phyloP scores from a whole-genome alignment of 2,888 invertebrate species.

The Ichneumoninae sp. region DNA sequence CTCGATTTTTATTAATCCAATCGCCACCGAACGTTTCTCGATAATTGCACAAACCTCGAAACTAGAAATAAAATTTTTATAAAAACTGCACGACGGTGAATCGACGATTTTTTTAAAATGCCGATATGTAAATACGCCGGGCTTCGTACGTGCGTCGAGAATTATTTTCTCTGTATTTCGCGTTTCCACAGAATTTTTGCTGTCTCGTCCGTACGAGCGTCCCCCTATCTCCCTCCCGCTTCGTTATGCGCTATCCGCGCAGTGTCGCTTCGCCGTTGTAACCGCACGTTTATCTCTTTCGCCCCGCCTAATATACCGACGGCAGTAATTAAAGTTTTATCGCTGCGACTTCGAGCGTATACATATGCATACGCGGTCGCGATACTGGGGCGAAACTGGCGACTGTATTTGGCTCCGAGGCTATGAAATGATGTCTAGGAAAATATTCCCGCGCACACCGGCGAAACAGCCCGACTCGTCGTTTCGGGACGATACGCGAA shows the following conservation, averaged over 20 bases:
- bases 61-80: background rate
- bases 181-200: background rate
- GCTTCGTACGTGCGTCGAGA: background rate
- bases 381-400: conserved; percentile 50
- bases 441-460: conserved; percentile 5
- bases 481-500: conserved; percentile 21
- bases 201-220: conserved; percentile 6
- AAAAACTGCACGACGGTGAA: background rate
- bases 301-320: conserved; percentile 54
- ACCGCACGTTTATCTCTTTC: conserved; percentile 55
- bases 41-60: background rate
- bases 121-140: background rate
- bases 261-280: conserved; percentile 27
- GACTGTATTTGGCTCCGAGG: conserved; percentile 34
- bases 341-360: conserved; percentile 34
- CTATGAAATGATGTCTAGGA: background rate
- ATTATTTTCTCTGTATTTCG: conserved; percentile 16
- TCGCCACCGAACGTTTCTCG: background rate
- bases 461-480: conserved; percentile 23
- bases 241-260: conserved; percentile 23
- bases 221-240: conserved; percentile 9
- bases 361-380: background rate
- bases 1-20: background rate
- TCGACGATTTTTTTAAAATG: background rate
- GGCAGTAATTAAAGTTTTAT: conserved; percentile 63